These are phyloP conservation scores for Seriola aureovittata DNA, from an alignment of 2,113 vertebrate genomes.

Conservation along the genomic window DNA sequence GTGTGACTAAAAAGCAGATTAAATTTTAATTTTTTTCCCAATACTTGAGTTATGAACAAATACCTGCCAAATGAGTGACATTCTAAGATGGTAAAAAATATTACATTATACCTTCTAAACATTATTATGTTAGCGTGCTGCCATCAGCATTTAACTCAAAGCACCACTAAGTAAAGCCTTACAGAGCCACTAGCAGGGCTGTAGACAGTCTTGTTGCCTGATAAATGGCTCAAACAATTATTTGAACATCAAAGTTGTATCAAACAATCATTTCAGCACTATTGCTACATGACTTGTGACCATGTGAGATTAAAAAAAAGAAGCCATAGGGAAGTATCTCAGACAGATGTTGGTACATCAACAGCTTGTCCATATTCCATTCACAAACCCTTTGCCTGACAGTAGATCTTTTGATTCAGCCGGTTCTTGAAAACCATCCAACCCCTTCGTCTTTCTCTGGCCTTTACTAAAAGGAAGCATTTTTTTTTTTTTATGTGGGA, in stretches of 20 bases:
- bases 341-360: slow-evolving; percentile 24
- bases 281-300: slow-evolving; percentile 6
- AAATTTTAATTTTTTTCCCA: not conserved
- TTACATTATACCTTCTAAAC: not conserved
- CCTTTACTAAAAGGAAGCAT: slow-evolving; percentile 30
- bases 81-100: not conserved
- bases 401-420: slow-evolving; percentile 36
- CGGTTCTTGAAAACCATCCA: slow-evolving; percentile 33
- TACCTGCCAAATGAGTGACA: not conserved
- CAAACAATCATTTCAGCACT: not conserved
- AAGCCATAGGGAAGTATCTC: not conserved
- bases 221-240: not conserved
- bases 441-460: slow-evolving; percentile 30
- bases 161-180: not conserved
- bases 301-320: slow-evolving; percentile 1
- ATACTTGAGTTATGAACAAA: not conserved
- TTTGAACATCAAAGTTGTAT: slow-evolving; percentile 3
- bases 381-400: slow-evolving; percentile 19
- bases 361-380: slow-evolving; percentile 41
- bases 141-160: not conserved
- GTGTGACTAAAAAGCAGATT: too few species aligned
- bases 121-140: not conserved
- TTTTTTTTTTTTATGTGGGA: slow-evolving; percentile 16
- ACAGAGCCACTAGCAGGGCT: not conserved
- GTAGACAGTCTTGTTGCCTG: not conserved